phyloP scores from a whole-genome alignment of 2,113 vertebrate species.

The Brienomyrus longianalis region DNA sequence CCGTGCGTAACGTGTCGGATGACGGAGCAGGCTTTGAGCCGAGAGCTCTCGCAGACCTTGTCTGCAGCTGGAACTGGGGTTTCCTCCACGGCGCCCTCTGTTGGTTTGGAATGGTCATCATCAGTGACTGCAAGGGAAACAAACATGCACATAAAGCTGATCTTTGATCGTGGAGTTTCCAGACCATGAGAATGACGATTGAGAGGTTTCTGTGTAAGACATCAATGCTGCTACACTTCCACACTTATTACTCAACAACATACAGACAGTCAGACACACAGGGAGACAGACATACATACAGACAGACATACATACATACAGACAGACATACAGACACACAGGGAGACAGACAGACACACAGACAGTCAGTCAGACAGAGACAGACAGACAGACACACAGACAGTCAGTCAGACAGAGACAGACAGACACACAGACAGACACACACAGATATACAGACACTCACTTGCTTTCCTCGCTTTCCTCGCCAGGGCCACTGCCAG shows the following conservation, averaged over 20 bases:
- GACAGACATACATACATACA: not conserved
- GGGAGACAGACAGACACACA: not conserved
- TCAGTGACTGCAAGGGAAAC: not conserved
- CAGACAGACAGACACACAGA: not conserved
- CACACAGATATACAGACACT: constrained; percentile 38
- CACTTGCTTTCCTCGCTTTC: constrained; percentile 89
- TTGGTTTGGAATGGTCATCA: constrained; percentile 5
- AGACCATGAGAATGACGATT: not conserved
- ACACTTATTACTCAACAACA: not conserved
- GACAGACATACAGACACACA: constrained; percentile 31
- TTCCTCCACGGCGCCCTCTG: not conserved
- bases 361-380: not conserved
- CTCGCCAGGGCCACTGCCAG: constrained; percentile 85
- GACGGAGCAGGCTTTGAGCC: not conserved
- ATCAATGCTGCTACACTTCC: not conserved
- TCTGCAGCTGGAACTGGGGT: not conserved
- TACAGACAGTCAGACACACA: not conserved
- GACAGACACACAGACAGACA: not conserved
- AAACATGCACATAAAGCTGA: not conserved
- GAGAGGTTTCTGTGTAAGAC: not conserved
- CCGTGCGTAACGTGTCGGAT: not conserved
- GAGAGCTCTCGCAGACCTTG: not conserved
- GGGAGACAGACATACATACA: not conserved
- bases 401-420: not conserved
- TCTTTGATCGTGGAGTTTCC: not conserved